Conservation (phyloP, 2,113 vertebrate genomes). For the Mesitornis unicolor region DNA sequence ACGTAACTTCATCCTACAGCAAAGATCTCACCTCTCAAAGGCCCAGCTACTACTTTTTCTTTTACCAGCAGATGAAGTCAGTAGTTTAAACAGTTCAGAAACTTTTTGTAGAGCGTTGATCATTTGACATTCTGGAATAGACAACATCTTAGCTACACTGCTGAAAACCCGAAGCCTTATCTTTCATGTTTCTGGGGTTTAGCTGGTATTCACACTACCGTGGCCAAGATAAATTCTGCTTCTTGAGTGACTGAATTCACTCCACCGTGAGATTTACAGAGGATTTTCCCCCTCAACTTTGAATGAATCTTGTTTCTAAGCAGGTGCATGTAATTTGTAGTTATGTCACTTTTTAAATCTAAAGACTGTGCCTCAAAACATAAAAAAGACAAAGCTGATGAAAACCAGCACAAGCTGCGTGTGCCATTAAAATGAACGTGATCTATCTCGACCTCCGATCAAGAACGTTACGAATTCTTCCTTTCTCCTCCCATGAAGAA, state of each 20-base stretch:
- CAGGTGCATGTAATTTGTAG: background rate
- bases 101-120: background rate
- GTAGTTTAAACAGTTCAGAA: background rate
- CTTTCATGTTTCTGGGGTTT: background rate
- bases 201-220: background rate
- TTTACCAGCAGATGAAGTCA: background rate
- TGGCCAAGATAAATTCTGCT: background rate
- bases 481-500: conserved; percentile 38
- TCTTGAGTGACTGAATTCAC: background rate
- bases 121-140: background rate
- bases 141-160: background rate
- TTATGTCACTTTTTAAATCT: background rate
- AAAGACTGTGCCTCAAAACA: background rate
- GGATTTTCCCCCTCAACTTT: background rate
- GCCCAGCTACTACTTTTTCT: background rate
- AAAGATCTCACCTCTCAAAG: background rate
- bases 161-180: background rate
- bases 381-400: conserved; percentile 15
- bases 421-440: background rate
- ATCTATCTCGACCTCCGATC: conserved; percentile 18
- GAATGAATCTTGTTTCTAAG: background rate
- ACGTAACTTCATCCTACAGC: background rate
- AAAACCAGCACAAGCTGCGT: conserved; percentile 13
- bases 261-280: background rate
- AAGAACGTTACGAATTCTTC: background rate